Percentiles rank a stretch among this genome's conserved stretches.
Conservation (phyloP, 2,888 invertebrate species). For the Liodrosophila aerea region DNA sequence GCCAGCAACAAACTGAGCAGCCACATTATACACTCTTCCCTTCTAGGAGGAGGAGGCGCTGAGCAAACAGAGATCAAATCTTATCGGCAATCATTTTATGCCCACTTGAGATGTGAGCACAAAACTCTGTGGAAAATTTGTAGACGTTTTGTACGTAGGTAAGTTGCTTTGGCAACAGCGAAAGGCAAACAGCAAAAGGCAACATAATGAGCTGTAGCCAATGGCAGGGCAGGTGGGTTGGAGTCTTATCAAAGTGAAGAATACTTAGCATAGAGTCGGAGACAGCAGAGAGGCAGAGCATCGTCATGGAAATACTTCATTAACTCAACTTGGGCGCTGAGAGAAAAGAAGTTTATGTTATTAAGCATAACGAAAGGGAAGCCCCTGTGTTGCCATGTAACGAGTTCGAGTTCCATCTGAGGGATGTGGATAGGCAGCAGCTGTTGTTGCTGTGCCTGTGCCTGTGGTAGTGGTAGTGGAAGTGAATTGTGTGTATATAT, state of each 20-base stretch:
- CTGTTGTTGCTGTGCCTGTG: too few relatives aligned
- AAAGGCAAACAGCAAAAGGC: slow-evolving; percentile 6
- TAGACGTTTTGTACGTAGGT: slow-evolving; percentile 46
- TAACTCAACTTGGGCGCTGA: slow-evolving; percentile 68
- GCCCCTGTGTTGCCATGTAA: slow-evolving; percentile 23
- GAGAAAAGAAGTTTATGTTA: slow-evolving; percentile 76
- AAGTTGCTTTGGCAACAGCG: slow-evolving; percentile 47
- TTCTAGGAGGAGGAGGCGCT: too few relatives aligned
- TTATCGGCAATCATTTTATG: slow-evolving; percentile 77
- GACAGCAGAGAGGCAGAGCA: slow-evolving; percentile 8
- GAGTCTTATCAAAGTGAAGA: slow-evolving; percentile 51
- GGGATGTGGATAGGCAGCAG: slow-evolving; percentile 36
- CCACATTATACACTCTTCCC: slow-evolving; percentile 20
- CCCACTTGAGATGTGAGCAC: slow-evolving; percentile 44
- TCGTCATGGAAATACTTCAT: slow-evolving; percentile 79
- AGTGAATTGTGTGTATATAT: slow-evolving; percentile 51
- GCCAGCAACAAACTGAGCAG: slow-evolving; percentile 43
- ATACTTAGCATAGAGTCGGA: slow-evolving; percentile 36
- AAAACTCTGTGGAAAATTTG: slow-evolving; percentile 47
- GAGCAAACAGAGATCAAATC: slow-evolving; percentile 74
- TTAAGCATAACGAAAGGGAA: slow-evolving; percentile 50
- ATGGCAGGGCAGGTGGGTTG: slow-evolving; percentile 39
- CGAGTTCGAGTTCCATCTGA: slow-evolving; percentile 1
- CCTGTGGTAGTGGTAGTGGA: too few relatives aligned
- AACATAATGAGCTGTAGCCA: slow-evolving; percentile 68